Percentiles rank a stretch among this genome's conserved stretches.
phyloP scores from a whole-genome alignment of 2,797 vertebrate species.

The Gouania willdenowi region DNA sequence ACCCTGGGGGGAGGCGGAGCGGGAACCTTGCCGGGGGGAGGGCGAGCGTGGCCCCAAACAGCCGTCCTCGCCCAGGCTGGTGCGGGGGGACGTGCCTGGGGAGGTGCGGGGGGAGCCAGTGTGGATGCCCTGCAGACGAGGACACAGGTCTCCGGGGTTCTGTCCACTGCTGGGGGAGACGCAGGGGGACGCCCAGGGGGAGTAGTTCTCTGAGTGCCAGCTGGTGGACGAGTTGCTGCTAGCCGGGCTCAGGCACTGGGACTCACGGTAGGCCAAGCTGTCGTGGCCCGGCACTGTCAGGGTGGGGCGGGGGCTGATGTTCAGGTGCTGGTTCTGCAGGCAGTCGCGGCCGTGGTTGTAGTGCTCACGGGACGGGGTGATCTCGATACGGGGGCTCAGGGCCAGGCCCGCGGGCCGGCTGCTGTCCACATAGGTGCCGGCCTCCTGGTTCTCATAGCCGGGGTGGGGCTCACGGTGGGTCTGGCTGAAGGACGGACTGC shows the following conservation, averaged over 20 bases:
- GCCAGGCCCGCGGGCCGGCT: conserved; percentile 78
- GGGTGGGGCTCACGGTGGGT: conserved; percentile 77
- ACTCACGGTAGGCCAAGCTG: conserved; percentile 84
- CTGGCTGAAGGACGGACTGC: conserved; percentile 75
- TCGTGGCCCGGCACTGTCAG: conserved; percentile 93
- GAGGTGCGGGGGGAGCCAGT: conserved; percentile 96
- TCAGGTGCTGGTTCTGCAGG: conserved; percentile 84
- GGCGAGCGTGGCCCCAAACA: conserved; percentile 85
- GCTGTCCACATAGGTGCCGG: conserved; percentile 81
- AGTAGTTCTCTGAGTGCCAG: conserved; percentile 97
- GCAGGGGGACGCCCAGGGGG: conserved; percentile 95
- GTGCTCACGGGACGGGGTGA: conserved; percentile 96
- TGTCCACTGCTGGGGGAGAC: conserved; percentile 93
- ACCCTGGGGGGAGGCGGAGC: conserved; percentile 91
- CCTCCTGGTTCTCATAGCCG: conserved; percentile 85
- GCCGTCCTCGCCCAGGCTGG: conserved; percentile 87
- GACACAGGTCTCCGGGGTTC: conserved; percentile 90
- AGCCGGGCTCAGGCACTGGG: conserved; percentile 95
- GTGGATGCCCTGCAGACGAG: conserved; percentile 94
- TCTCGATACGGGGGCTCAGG: conserved; percentile 94
- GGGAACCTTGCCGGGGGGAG: conserved; percentile 86
- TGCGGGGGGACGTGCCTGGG: conserved; percentile 91
- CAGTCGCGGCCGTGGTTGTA: conserved; percentile 86
- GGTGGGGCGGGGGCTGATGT: conserved; percentile 86
- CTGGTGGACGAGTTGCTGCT: conserved; percentile 98